These are phyloP conservation scores for Psephotus haematonotus DNA, from an alignment of 2,113 vertebrate species.

Conservation along the genomic window DNA sequence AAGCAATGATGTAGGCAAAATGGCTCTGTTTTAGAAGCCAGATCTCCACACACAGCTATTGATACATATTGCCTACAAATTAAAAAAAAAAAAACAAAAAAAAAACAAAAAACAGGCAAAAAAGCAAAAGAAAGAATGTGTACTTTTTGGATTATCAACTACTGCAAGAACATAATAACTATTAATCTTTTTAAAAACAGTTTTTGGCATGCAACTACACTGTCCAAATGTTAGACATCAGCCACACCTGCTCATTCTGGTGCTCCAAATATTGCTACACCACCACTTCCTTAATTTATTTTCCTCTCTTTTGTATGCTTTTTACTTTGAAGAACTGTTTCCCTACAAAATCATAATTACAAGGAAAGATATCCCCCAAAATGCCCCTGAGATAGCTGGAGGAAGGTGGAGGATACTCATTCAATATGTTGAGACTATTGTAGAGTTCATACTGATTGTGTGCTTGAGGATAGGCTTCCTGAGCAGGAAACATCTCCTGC, in stretches of 20 bases:
- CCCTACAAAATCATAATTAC: not conserved
- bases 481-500: not conserved
- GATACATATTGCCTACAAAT: not conserved
- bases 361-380: not conserved
- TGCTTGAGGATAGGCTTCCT: not conserved
- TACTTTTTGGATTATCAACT: not conserved
- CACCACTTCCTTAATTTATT: not conserved
- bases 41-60: not conserved
- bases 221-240: not conserved
- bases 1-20: not conserved
- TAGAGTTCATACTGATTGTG: not conserved
- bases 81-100: too few relatives aligned
- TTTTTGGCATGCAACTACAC: not conserved
- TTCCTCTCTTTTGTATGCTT: not conserved
- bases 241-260: not conserved
- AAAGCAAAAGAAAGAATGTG: rapidly evolving
- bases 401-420: not conserved
- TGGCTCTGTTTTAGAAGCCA: not conserved
- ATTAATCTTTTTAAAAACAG: not conserved
- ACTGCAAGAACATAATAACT: not conserved
- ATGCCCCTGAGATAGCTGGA: not conserved
- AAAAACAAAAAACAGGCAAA: too few relatives aligned
- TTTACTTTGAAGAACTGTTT: not conserved
- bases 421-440: rapidly evolving
- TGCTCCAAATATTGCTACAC: not conserved